A percentile compares a stretch with the other conserved stretches of the same genome.
Conservation (phyloP, 2,888 invertebrate species). For the Caenorhabditis virilis region DNA sequence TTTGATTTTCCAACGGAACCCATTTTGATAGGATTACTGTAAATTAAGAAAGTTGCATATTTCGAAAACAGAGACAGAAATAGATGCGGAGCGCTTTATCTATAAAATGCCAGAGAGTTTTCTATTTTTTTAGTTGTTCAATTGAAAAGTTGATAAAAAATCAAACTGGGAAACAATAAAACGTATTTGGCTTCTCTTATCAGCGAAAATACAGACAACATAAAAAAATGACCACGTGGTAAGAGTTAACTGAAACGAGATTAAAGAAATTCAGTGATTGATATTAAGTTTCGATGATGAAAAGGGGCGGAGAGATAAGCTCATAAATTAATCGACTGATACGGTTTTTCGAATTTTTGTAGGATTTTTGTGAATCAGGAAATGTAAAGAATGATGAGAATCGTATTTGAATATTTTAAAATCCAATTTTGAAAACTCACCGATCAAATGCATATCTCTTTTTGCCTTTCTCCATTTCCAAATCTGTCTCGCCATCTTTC, state of each 20-base stretch:
- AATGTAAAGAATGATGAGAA: too few relatives aligned
- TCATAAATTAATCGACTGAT: too few relatives aligned
- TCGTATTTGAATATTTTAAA: too few relatives aligned
- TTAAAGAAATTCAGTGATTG: too few relatives aligned
- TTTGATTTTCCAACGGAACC: slow-evolving; percentile 49
- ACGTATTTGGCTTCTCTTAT: background rate
- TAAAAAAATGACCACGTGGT: too few relatives aligned
- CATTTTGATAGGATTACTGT: slow-evolving; percentile 35
- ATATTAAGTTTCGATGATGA: too few relatives aligned
- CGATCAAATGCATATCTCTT: slow-evolving; percentile 1
- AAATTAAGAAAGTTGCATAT: slow-evolving; percentile 5
- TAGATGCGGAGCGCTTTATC: background rate
- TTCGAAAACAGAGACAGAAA: background rate
- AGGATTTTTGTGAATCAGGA: background rate
- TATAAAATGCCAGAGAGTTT: background rate
- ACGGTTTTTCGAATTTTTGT: background rate
- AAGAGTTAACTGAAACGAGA: too few relatives aligned
- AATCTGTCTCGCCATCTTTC: background rate
- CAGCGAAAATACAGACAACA: too few relatives aligned
- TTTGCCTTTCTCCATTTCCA: slow-evolving; percentile 3
- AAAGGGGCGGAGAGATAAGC: too few relatives aligned
- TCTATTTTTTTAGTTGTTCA: background rate
- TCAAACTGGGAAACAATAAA: background rate
- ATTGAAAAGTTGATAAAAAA: background rate
- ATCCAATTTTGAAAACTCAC: too few relatives aligned